Evolutionary conservation across 2,113 vertebrate species (phyloP), one percentile per base, ranked within the genome.

Genomic region (Hippocampus abdominalis): DNA sequence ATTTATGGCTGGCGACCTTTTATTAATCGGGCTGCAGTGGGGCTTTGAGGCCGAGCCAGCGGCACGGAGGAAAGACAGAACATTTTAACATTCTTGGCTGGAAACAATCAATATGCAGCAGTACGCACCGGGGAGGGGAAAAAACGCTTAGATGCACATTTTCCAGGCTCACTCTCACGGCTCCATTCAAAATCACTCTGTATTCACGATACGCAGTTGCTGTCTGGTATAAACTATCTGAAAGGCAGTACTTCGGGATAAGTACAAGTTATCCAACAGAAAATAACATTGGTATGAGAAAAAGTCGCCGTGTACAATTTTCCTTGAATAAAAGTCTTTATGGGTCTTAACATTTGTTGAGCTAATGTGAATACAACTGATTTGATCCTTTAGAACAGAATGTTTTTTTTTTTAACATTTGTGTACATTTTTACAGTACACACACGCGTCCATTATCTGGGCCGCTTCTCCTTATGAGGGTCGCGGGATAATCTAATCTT

Each of bases 31-130:
- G 57, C 81, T 80, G 84, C 85, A 81, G 84, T 84, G 84, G 72
- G 76, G 77, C 76, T 80, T 68, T 60, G 75, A 85, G 85, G 71
- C 75, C 78, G 61, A 72, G 79, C 81, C 81, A 77, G 76, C 39
- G 71, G 84, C 73, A 72, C 68, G 79, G 78, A 86, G 66, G 70
- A 83, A 84, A 85, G 81, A 83, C 74, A 73, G 76, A 81, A 75
- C 79, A 78, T 85, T 87, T 87, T 85, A 84, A 84, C 78, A 81
- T 85, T 88, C 83, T 84, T 84, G 80, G 85, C 85, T 81, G 72
- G 77, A 69, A 74, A 81, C 80, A 80, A 82, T 85, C 86, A 76
- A 88, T 87, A 83, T 80, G 85, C 81, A 70, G 83, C 83, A 75
- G 71, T 82, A 79, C 80, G 70, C 68, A 0, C 42, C 7, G 23